These are phyloP conservation scores for Scelioninae gen. 1 DNA, from an alignment of 2,888 invertebrate species.

Conservation along the genomic window DNA sequence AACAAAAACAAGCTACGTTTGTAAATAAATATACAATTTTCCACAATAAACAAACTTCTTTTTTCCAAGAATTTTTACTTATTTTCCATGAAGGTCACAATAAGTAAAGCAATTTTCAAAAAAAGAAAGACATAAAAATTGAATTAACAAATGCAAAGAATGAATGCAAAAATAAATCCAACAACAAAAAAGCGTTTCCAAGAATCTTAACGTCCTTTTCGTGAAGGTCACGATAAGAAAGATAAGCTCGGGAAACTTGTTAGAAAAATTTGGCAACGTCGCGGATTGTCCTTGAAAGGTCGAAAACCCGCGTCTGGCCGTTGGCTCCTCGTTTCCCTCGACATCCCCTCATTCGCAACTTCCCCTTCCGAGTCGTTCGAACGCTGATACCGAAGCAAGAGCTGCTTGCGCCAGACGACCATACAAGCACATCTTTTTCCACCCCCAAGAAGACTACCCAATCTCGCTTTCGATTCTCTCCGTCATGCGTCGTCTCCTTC, in stretches of 20 bases:
- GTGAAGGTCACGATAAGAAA: conserved; percentile 29
- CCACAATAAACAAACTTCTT: no score
- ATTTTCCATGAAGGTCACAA: no score
- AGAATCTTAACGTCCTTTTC: no score
- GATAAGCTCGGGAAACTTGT: background rate
- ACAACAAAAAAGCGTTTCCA: no score
- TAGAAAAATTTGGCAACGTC: conserved; percentile 51
- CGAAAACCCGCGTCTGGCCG: conserved; percentile 50
- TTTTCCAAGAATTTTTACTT: no score
- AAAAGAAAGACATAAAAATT: no score
- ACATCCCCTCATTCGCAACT: conserved; percentile 20
- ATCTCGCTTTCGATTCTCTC: conserved; percentile 39
- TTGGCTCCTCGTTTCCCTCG: conserved; percentile 43
- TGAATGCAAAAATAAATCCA: no score
- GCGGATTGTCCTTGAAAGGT: conserved; percentile 53
- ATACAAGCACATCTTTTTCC: conserved; percentile 47
- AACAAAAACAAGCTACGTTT: no score
- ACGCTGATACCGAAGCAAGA: conserved; percentile 46
- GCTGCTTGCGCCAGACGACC: conserved; percentile 43
- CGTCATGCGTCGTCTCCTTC: conserved; percentile 13
- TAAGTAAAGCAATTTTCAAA: no score
- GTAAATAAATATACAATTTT: no score
- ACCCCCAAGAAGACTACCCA: conserved; percentile 48
- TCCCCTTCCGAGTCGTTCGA: conserved; percentile 35
- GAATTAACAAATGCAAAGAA: no score